These are phyloP conservation scores for Chinchilla lanigera DNA, from an alignment of 2,113 vertebrate species.

Conservation along the genomic window DNA sequence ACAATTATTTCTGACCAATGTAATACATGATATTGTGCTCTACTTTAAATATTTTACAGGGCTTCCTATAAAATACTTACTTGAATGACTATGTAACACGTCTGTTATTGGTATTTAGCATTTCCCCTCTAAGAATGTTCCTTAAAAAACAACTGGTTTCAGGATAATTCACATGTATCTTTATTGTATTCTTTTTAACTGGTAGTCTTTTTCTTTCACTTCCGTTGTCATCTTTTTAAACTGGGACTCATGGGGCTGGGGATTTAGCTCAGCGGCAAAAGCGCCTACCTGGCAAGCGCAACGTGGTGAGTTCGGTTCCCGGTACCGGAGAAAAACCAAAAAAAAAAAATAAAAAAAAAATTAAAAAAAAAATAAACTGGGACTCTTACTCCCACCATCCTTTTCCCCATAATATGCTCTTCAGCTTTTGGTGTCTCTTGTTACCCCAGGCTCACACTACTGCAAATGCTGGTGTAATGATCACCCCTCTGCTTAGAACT, in stretches of 20 bases:
- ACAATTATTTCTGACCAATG: background rate
- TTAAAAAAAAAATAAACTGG: no score
- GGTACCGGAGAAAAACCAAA: no score
- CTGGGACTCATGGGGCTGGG: no score
- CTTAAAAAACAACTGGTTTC: background rate
- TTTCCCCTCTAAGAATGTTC: background rate
- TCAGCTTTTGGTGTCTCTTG: background rate
- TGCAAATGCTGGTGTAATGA: background rate
- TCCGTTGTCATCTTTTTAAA: background rate
- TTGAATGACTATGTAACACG: background rate
- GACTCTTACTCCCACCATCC: background rate
- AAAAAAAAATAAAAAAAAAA: no score
- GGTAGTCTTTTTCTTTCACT: background rate
- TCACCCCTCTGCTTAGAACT: background rate
- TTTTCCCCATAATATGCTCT: background rate
- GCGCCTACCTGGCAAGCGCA: no score
- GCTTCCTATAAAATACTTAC: background rate
- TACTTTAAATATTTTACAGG: background rate
- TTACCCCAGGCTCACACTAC: background rate
- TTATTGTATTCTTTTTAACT: background rate
- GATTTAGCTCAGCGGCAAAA: no score
- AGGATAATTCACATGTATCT: background rate
- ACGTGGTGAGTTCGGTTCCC: no score
- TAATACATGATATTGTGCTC: background rate
- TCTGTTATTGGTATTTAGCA: background rate